Evolutionary conservation across 1,140 invertebrate genomes (phyloP), one percentile per base, ranked within the genome.

Genomic region (Trachymyrmex cornetzi): DNA sequence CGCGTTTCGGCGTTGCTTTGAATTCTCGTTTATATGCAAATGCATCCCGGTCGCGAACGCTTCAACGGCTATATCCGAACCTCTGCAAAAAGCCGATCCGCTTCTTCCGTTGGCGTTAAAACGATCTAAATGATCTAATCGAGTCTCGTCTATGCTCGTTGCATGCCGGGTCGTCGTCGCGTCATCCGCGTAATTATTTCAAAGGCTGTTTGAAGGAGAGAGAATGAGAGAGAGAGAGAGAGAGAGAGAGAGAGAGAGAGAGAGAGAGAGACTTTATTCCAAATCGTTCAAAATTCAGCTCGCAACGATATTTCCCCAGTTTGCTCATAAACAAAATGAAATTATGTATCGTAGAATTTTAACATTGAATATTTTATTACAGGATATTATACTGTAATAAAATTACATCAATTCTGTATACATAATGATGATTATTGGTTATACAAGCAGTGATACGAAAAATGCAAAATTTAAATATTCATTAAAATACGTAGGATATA

Each of bases 1-100:
- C 80, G 80, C 80, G 80, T 84, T 84, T 84, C 69, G 44, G 55
- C 80, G 80, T 84, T 84, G 48, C 80, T 53, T 38, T n/a, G 69
- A 84, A 84, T 84, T 84, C 80, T 84, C 80, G 80, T 84, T 84
- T 84, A 84, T 63, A 84, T 84, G 80, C 69, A 84, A 84, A 84
- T 84, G 80, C 80, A 71, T n/a, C 69, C 16, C 80, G 69, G 57
- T 27, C 69, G 69, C 69, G 30, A 67, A 59, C 67, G 80, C 67
- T 82, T 72, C 66, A 74, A 84, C 69, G 69, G 11, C 55, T 75
- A 75, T 50, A 59, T 11, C 55, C 79, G 67, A 84, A 63, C 53
- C 55, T 74, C 38, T n/a, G 69, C 69, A 75, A 75, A 84, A 84
- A 61, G 24, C 55, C 57, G 80, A 75, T 74, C 38, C 69, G 80